Conservation (phyloP, 1,140 invertebrate species). For the Zaprionus nigranus region DNA sequence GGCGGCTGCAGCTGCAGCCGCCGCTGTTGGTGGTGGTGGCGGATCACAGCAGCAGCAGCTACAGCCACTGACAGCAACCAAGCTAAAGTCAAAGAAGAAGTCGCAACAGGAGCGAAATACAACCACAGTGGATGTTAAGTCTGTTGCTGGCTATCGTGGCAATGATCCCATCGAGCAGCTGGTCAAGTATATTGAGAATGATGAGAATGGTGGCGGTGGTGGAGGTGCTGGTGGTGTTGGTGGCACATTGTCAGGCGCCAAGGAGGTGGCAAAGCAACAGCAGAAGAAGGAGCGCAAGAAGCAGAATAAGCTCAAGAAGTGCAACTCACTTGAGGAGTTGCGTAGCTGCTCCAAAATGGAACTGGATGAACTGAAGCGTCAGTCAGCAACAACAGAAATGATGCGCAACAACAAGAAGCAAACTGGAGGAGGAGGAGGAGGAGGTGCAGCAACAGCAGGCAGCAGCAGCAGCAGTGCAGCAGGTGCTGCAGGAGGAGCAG, state of each 20-base stretch:
- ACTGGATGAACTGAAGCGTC: conserved; percentile 78
- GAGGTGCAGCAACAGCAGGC: neutral
- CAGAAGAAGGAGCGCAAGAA: conserved; percentile 77
- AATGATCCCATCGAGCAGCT: conserved; percentile 86
- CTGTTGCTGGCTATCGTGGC: conserved; percentile 86
- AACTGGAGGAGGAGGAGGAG: neutral
- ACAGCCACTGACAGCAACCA: conserved; percentile 27
- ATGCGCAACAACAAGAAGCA: conserved; percentile 72
- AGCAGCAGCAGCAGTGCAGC: no score
- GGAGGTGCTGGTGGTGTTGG: conserved; percentile 17
- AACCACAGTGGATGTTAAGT: conserved; percentile 86
- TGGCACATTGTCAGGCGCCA: conserved; percentile 11
- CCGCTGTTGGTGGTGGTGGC: conserved; percentile 3
- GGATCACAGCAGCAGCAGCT: conserved; percentile 49
- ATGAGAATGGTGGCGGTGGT: conserved; percentile 37
- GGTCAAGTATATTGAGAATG: conserved; percentile 85
- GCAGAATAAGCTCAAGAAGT: conserved; percentile 86
- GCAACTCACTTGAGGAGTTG: conserved; percentile 89
- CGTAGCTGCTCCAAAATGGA: conserved; percentile 83
- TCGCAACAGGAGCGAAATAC: conserved; percentile 85
- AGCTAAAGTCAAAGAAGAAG: conserved; percentile 73
- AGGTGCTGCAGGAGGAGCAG: neutral
- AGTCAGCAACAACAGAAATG: conserved; percentile 82
- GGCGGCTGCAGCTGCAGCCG: conserved; percentile 4
- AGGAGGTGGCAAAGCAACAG: conserved; percentile 34